Evolutionary conservation across 2,797 vertebrate species (phyloP).

Genomic region (Danio albolineatus): DNA sequence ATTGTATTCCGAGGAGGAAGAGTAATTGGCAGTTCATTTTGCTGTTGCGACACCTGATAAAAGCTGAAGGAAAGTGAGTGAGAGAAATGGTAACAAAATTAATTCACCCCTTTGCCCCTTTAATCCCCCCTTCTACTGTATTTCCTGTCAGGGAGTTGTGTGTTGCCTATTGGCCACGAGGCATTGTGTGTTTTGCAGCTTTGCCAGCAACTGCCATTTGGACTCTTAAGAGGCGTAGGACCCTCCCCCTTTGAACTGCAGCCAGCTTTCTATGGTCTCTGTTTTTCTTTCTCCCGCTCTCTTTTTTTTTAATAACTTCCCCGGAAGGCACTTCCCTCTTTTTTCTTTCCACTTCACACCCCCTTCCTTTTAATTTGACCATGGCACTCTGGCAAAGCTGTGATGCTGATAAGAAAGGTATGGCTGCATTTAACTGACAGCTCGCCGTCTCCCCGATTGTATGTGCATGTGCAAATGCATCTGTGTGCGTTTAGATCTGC

Average conservation of each 20-base stretch:
- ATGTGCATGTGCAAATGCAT: constrained; percentile 43
- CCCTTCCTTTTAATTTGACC: constrained; percentile 75
- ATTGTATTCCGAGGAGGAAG: no score
- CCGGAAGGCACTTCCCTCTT: constrained; percentile 78
- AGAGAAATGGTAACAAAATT: constrained; percentile 55
- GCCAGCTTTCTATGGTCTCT: constrained; percentile 76
- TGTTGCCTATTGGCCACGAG: constrained; percentile 81
- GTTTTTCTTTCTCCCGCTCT: constrained; percentile 11
- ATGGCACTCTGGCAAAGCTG: constrained; percentile 78
- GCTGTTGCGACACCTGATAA: no score
- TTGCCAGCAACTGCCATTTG: constrained; percentile 80
- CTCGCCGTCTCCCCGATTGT: constrained; percentile 65
- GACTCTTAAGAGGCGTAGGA: constrained; percentile 75
- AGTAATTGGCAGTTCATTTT: no score
- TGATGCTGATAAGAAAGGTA: constrained; percentile 78
- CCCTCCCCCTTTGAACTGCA: constrained; percentile 82
- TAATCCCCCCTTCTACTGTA: constrained; percentile 62
- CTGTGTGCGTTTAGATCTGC: constrained; percentile 37
- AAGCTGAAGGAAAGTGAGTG: no score
- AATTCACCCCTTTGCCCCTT: constrained; percentile 66
- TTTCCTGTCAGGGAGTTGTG: constrained; percentile 73
- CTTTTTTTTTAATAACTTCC: constrained; percentile 79
- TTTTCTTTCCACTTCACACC: constrained; percentile 60
- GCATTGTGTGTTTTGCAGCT: constrained; percentile 83
- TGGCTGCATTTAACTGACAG: constrained; percentile 78